Percentiles rank a stretch among this genome's conserved stretches.
Conservation (phyloP, 1,140 invertebrate genomes). For the Lordiphosa mommai region DNA sequence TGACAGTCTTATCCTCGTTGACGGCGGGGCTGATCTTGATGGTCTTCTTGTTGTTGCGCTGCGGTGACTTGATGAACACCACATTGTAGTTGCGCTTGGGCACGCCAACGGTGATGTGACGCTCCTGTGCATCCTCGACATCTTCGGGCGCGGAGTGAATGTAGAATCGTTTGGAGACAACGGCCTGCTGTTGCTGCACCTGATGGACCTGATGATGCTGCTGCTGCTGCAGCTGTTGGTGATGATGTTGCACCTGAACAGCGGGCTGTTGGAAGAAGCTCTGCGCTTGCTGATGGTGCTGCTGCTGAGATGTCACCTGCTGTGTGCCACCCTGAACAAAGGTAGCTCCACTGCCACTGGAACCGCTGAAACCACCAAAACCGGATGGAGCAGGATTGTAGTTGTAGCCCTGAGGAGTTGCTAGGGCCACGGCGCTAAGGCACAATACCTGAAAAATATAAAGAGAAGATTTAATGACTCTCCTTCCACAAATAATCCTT, state of each 20-base stretch:
- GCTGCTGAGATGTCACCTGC: constrained; percentile 17
- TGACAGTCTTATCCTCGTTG: constrained; percentile 91
- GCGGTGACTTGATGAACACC: constrained; percentile 92
- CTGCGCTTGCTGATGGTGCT: constrained; percentile 42
- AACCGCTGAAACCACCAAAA: constrained; percentile 41
- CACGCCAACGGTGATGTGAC: constrained; percentile 79
- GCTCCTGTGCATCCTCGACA: constrained; percentile 76
- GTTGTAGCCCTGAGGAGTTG: constrained; percentile 74
- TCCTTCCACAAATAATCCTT: constrained; percentile 1
- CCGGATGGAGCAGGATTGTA: constrained; percentile 64
- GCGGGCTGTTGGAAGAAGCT: constrained; percentile 80
- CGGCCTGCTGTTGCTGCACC: constrained; percentile 79
- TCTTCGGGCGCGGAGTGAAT: constrained; percentile 78
- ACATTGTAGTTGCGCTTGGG: constrained; percentile 92
- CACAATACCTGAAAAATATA: constrained; percentile 54
- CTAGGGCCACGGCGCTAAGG: constrained; percentile 65
- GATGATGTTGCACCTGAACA: constrained; percentile 31
- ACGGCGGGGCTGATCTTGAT: constrained; percentile 83
- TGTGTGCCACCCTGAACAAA: constrained; percentile 53
- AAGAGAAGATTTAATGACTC: neutral
- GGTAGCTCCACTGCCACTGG: constrained; percentile 28
- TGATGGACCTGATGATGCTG: constrained; percentile 17
- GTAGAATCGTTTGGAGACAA: constrained; percentile 80
- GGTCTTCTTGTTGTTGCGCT: constrained; percentile 84
- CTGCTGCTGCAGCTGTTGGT: constrained; percentile 38